Evolutionary conservation across 1,140 invertebrate species (phyloP).

Genomic region (Alviniconcha marisindica): DNA sequence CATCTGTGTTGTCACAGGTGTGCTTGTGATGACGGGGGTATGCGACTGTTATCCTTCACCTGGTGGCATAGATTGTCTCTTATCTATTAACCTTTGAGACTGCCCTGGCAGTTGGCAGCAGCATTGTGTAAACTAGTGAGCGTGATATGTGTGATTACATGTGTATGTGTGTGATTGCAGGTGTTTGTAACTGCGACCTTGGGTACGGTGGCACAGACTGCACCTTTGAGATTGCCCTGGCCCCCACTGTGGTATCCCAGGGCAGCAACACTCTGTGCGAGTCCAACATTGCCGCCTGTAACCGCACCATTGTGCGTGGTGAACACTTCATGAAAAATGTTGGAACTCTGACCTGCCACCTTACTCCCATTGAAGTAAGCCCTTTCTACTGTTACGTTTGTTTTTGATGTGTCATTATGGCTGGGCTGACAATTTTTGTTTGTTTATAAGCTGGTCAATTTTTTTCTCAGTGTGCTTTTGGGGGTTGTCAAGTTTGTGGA

Average conservation of each 20-base stretch:
- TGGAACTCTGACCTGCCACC: conserved; percentile 42
- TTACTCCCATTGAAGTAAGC: conserved; percentile 53
- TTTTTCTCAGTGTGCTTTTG: not conserved
- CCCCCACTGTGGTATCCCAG: conserved; percentile 42
- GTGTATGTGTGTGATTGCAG: conserved; percentile 38
- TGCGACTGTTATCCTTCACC: no score
- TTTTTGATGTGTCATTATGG: not conserved
- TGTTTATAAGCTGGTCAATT: not conserved
- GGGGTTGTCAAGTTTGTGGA: no score
- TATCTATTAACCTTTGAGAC: no score
- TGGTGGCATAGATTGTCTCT: no score
- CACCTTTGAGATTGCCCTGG: conserved; percentile 15
- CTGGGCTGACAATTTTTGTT: not conserved
- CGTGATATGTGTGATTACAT: no score
- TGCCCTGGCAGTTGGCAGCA: no score
- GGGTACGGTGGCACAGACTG: conserved; percentile 50
- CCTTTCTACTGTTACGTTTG: no score
- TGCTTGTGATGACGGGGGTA: no score
- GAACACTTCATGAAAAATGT: conserved; percentile 44
- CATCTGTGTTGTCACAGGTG: no score
- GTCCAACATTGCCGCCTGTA: conserved; percentile 39
- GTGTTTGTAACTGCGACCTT: conserved; percentile 46
- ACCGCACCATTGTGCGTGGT: conserved; percentile 39
- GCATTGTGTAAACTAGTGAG: no score
- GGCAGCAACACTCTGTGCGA: conserved; percentile 47